Percentiles rank a stretch among this genome's conserved stretches.
phyloP scores from a whole-genome alignment of 2,797 vertebrate genomes.

The Danio kyathit region DNA sequence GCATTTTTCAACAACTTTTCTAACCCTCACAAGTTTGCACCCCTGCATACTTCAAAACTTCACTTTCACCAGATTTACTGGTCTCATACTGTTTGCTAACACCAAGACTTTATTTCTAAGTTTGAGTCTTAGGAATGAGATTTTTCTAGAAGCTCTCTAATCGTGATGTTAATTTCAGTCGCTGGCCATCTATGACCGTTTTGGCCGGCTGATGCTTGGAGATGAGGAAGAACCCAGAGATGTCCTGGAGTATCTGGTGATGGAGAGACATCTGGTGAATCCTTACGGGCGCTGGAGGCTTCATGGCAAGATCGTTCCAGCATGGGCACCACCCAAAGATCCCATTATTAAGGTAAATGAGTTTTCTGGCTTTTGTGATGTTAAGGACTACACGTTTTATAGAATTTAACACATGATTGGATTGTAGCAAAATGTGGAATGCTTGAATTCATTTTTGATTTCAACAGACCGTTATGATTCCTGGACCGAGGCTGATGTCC shows the following conservation, averaged over 20 bases:
- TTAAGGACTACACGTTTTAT: no score
- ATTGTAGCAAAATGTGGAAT: not conserved
- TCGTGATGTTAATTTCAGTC: constrained; percentile 70
- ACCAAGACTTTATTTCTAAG: no score
- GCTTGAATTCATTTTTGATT: constrained; percentile 13
- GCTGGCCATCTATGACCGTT: constrained; percentile 93
- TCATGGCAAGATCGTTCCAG: constrained; percentile 91
- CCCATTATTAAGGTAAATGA: constrained; percentile 87
- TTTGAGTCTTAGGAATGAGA: not conserved
- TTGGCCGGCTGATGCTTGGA: constrained; percentile 91
- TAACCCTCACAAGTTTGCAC: no score
- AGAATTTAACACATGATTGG: no score
- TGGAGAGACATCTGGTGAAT: constrained; percentile 91
- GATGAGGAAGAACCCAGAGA: constrained; percentile 88
- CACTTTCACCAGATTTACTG: no score
- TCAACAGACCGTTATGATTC: constrained; percentile 89
- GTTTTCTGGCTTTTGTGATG: no score
- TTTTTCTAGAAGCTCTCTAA: not conserved
- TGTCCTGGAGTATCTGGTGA: constrained; percentile 91
- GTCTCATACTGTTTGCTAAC: no score
- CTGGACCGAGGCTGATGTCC: constrained; percentile 82
- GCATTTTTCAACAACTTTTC: no score
- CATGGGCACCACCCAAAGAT: constrained; percentile 93
- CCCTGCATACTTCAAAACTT: no score
- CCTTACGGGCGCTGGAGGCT: constrained; percentile 90